Base-by-base conservation (phyloP, 2,797 vertebrate genomes). In the Melanotaenia parkinsoni region DNA sequence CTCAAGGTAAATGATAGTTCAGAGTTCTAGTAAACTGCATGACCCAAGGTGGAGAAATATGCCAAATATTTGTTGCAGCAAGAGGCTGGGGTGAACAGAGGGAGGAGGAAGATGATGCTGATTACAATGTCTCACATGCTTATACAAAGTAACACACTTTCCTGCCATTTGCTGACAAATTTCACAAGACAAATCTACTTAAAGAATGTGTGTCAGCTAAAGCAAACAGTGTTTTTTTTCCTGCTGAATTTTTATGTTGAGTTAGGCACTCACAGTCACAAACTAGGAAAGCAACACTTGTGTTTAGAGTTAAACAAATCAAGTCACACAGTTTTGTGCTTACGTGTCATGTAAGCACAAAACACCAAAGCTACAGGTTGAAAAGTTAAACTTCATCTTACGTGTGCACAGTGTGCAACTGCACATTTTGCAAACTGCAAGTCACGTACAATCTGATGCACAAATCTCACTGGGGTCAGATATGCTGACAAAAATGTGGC, bases 61-160 rank as follows among this genome's bases (percentile, higher is more conserved):
- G 80, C 83, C 78, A 91, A 91, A 91, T 88, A 89, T 89, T 88
- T 92, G 89, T 81, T 67, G 64, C 69, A 79, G 85, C 58, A n/a
- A 45, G 62, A 64, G 77, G 72, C 28, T 47, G 24, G 13, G 45
- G 20, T 4, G 16, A 22, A 53, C 1, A 22, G 28, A 6, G 70
- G 38, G 56, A 53, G 54, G 60, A 35, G 38, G 69, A 76, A 16
- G 37, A 75, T 51, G 77, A 81, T 70, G 53, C 18, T 66, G 16
- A 35, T 65, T 57, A 58, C 57, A 45, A 5, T 32, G 14, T 26
- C 40, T 63, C n/a, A 50, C n/a, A 32, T 56, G 32, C 18, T 14
- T 24, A 38, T 28, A 43, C 53, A 65, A 2, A 56, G 33, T 14
- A 10, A 63, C 26, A 53, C 54, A 50, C 16, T 71, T 59, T 24